Conservation (phyloP, 2,113 vertebrate genomes). For the Thalassarche chlororhynchos region DNA sequence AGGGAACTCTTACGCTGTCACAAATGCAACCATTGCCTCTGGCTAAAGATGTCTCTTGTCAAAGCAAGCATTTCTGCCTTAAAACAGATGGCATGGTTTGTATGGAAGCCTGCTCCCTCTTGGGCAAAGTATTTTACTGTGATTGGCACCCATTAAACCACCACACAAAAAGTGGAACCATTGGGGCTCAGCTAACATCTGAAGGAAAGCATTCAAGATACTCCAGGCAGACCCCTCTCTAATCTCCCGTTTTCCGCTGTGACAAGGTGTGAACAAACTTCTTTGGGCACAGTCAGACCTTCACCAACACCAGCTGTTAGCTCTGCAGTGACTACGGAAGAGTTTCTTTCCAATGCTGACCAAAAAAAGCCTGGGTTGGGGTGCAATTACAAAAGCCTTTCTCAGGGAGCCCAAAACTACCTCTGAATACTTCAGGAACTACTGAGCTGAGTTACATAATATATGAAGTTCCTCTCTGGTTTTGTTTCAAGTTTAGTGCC, state of each 20-base stretch:
- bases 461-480: neutral
- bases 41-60: neutral
- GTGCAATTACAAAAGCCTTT: neutral
- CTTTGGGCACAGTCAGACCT: neutral
- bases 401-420: neutral
- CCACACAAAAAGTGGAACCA: neutral
- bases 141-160: rapidly evolving
- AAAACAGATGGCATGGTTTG: neutral
- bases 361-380: neutral
- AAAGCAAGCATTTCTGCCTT: neutral
- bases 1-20: neutral
- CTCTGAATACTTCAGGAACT: neutral
- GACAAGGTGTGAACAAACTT: neutral
- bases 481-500: neutral
- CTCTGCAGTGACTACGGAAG: neutral
- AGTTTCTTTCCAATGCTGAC: neutral
- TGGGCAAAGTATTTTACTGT: neutral
- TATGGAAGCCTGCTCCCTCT: neutral
- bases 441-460: neutral
- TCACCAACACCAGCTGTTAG: neutral
- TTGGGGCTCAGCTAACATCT: neutral
- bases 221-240: neutral
- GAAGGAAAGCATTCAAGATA: neutral
- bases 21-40: neutral
- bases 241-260: neutral